These are phyloP conservation scores for Oithona nana DNA, from an alignment of 2,888 invertebrate genomes.

Conservation along the genomic window DNA sequence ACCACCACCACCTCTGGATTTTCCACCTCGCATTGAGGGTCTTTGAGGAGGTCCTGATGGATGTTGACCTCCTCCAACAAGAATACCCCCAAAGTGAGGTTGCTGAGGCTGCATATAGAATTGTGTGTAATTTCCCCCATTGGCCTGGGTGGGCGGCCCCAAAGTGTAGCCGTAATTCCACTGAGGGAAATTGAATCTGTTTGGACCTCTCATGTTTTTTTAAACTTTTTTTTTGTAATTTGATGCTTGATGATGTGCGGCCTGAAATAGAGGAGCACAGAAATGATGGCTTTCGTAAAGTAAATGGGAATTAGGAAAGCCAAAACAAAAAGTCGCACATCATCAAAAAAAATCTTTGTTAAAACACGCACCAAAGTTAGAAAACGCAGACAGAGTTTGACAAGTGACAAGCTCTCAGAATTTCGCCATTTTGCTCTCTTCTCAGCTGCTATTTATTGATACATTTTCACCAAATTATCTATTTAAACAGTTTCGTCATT, in stretches of 20 bases:
- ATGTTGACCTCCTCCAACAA: background rate
- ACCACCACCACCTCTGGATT: background rate
- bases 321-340: background rate
- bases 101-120: background rate
- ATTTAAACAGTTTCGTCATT: background rate
- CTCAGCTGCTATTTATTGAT: background rate
- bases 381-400: background rate
- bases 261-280: background rate
- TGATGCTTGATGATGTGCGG: background rate
- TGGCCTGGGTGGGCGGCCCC: background rate
- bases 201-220: background rate
- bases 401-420: no score
- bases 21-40: background rate
- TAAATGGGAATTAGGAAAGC: background rate
- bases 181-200: background rate
- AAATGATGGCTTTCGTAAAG: slow-evolving; percentile 5
- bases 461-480: background rate
- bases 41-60: no score
- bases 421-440: no score
- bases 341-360: background rate
- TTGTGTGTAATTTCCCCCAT: background rate
- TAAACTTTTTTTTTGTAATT: background rate
- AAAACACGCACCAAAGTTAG: background rate
- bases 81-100: background rate
- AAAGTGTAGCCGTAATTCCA: slow-evolving; percentile 14